These are phyloP conservation scores for Meiosimyza platycephala DNA, from an alignment of 2,888 invertebrate genomes.

Conservation along the genomic window DNA sequence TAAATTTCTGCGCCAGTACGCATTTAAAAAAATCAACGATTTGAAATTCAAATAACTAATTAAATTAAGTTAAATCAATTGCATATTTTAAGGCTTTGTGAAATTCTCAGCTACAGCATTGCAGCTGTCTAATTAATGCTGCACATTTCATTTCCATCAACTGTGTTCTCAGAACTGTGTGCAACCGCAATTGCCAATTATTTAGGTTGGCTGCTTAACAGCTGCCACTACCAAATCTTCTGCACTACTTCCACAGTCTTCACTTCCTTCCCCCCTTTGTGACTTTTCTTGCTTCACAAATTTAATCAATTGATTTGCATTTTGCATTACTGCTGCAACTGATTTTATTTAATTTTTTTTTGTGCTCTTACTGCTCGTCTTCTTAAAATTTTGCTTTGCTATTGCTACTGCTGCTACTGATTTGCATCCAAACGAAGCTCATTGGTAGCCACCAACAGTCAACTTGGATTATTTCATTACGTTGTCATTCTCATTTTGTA, in stretches of 20 bases:
- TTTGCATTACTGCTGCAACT: conserved; percentile 23
- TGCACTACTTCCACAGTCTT: background rate
- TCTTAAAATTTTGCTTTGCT: background rate
- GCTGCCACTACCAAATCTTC: conserved; percentile 11
- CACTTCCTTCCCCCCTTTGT: too few species aligned
- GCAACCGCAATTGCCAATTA: conserved; percentile 16
- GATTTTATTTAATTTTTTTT: background rate
- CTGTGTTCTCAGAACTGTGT: conserved; percentile 8
- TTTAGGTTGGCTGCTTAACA: conserved; percentile 27
- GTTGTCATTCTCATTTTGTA: background rate
- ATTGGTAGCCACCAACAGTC: conserved; percentile 24
- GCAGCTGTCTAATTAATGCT: background rate
- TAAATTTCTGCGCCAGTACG: background rate
- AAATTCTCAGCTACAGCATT: too few species aligned
- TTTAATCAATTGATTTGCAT: conserved; percentile 36
- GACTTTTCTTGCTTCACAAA: background rate
- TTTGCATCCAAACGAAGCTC: conserved; percentile 34
- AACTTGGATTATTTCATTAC: conserved; percentile 33
- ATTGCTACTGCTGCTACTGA: conserved; percentile 5
- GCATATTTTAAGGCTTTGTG: background rate
- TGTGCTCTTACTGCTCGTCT: background rate
- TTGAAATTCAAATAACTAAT: too few species aligned
- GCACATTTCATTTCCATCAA: background rate
- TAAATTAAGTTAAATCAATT: background rate
- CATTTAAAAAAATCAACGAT: too few species aligned